phyloP scores from a whole-genome alignment of 1,140 invertebrate genomes.

The Pinna nobilis region DNA sequence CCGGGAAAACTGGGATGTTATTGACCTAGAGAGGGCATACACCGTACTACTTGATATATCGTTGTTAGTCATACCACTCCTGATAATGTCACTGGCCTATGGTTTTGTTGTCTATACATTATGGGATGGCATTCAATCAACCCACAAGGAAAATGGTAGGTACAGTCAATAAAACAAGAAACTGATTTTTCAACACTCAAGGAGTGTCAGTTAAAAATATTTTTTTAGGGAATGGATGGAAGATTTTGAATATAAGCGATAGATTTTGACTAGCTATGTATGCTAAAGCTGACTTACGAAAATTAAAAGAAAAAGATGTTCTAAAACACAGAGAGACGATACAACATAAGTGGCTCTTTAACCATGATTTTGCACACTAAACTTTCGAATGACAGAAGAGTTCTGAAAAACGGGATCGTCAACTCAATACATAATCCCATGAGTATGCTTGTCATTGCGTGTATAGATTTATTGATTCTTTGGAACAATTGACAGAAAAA shows the following conservation, averaged over 20 bases:
- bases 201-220: background rate
- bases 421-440: no score
- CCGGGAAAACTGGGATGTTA: conserved; percentile 60
- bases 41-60: conserved; percentile 85
- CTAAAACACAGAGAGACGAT: no score
- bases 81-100: conserved; percentile 81
- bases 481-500: no score
- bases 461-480: no score
- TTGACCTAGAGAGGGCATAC: conserved; percentile 80
- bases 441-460: no score
- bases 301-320: background rate
- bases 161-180: background rate
- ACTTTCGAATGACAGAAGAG: no score
- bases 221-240: background rate
- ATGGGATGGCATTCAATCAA: conserved; percentile 73
- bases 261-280: background rate
- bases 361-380: no score
- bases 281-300: background rate
- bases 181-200: background rate
- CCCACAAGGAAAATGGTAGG: conserved; percentile 72
- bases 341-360: no score
- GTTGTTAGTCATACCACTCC: conserved; percentile 83
- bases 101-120: conserved; percentile 77
- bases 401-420: no score
- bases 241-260: background rate